phyloP scores from a whole-genome alignment of 2,888 invertebrate species.

The Blastobasis lacticolella region DNA sequence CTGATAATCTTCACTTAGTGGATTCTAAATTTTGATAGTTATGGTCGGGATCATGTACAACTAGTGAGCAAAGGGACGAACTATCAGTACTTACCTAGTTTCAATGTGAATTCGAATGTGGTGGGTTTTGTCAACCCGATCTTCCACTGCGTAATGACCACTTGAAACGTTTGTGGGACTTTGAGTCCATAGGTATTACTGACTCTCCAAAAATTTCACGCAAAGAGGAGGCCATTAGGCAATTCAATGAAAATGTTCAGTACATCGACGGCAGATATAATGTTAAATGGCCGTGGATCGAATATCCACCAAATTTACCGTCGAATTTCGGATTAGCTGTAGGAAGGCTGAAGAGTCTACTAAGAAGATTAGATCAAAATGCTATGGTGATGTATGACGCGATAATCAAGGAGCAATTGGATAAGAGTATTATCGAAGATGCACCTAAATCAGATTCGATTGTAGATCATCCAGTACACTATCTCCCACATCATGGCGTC shows the following conservation, averaged over 20 bases:
- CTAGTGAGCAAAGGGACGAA: neutral
- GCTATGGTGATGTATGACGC: no score
- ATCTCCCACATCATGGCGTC: no score
- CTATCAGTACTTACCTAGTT: neutral
- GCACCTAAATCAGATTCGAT: no score
- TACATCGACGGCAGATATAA: constrained; percentile 9
- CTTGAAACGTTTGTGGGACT: constrained; percentile 14
- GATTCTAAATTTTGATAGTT: constrained; percentile 18
- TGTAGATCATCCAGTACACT: no score
- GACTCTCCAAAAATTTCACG: constrained; percentile 12
- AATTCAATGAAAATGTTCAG: constrained; percentile 9
- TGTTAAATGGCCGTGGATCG: constrained; percentile 15
- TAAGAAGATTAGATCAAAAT: no score
- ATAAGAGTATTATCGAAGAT: no score
- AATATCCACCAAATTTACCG: constrained; percentile 11
- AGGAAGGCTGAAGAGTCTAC: constrained; percentile 5
- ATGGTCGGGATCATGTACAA: constrained; percentile 5
- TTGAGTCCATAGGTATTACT: constrained; percentile 20
- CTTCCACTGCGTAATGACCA: neutral
- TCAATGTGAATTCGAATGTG: neutral
- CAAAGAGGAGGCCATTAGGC: constrained; percentile 8
- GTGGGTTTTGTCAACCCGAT: neutral
- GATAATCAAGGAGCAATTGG: no score
- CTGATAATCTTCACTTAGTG: constrained; percentile 13
- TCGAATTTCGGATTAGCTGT: constrained; percentile 12